Evolutionary conservation across 2,888 invertebrate genomes (phyloP).

Genomic region (Agonopterix alstromeriana): DNA sequence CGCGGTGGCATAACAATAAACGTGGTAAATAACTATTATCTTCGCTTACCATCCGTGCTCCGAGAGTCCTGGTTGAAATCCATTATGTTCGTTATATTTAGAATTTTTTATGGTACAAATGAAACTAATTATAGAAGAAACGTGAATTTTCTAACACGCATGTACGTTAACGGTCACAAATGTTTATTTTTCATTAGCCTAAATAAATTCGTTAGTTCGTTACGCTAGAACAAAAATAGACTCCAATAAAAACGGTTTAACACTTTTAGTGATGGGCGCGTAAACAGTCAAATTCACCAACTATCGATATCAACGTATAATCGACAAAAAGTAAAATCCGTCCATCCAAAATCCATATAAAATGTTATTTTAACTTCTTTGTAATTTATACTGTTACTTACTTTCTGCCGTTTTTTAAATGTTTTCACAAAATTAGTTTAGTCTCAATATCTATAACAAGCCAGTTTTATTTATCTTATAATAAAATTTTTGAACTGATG

Average conservation of each 20-base stretch:
- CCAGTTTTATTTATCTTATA: too few species aligned
- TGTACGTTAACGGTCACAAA: conserved; percentile 31
- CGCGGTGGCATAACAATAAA: conserved; percentile 28
- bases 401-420: too few species aligned
- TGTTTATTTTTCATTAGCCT: conserved; percentile 49
- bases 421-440: too few species aligned
- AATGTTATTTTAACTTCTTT: too few species aligned
- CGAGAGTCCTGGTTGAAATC: conserved; percentile 46
- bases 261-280: too few species aligned
- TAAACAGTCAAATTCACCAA: too few species aligned
- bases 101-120: conserved; percentile 11
- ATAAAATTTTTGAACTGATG: too few species aligned
- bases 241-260: conserved; percentile 23
- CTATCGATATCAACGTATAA: too few species aligned
- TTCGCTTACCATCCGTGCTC: conserved; percentile 48
- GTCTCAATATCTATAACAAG: too few species aligned
- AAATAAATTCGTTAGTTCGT: conserved; percentile 31
- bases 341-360: too few species aligned
- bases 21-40: conserved; percentile 5
- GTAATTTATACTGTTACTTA: too few species aligned
- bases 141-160: conserved; percentile 23
- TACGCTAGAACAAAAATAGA: conserved; percentile 53
- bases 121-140: conserved; percentile 12
- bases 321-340: too few species aligned
- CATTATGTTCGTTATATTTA: conserved; percentile 30